Percentiles rank a stretch among this genome's conserved stretches.
Evolutionary conservation across 2,113 vertebrate genomes (phyloP).

Genomic region (Arothron firmamentum): DNA sequence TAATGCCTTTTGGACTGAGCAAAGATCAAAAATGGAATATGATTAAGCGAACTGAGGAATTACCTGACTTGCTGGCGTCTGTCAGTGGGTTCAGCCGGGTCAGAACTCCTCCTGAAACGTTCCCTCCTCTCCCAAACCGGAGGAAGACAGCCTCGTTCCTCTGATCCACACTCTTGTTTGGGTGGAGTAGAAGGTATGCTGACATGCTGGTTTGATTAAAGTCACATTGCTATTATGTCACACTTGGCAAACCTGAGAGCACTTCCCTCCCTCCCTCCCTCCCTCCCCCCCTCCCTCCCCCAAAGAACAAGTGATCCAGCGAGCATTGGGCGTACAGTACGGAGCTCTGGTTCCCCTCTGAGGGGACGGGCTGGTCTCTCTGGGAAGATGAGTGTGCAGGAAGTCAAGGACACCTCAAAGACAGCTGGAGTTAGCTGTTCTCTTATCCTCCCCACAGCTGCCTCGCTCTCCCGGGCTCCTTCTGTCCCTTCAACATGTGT

Average conservation of each 20-base stretch:
- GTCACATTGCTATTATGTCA: constrained; percentile 74
- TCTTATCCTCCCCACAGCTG: constrained; percentile 49
- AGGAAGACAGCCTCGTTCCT: constrained; percentile 25
- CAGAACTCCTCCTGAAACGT: constrained; percentile 3
- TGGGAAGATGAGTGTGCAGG: constrained; percentile 31
- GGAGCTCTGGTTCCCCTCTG: constrained; percentile 34
- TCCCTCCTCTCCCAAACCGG: not conserved
- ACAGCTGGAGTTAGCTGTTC: constrained; percentile 58
- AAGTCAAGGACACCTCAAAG: constrained; percentile 58
- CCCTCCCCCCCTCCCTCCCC: constrained; percentile 41
- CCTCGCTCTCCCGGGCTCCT: constrained; percentile 38
- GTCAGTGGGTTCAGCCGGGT: not conserved
- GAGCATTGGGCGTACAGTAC: constrained; percentile 37
- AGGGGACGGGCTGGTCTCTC: constrained; percentile 43
- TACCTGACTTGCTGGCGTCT: too few relatives aligned
- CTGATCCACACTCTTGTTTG: constrained; percentile 34
- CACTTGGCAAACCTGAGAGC: constrained; percentile 60
- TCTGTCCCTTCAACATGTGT: constrained; percentile 52
- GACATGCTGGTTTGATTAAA: constrained; percentile 76
- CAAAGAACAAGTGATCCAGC: constrained; percentile 38
- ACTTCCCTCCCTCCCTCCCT: constrained; percentile 35
- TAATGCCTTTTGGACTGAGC: too few relatives aligned
- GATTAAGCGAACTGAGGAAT: too few relatives aligned
- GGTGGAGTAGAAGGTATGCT: constrained; percentile 47
- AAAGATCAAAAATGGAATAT: too few relatives aligned